phyloP scores from a whole-genome alignment of 2,888 invertebrate genomes.

The Petrolisthes manimaculis region DNA sequence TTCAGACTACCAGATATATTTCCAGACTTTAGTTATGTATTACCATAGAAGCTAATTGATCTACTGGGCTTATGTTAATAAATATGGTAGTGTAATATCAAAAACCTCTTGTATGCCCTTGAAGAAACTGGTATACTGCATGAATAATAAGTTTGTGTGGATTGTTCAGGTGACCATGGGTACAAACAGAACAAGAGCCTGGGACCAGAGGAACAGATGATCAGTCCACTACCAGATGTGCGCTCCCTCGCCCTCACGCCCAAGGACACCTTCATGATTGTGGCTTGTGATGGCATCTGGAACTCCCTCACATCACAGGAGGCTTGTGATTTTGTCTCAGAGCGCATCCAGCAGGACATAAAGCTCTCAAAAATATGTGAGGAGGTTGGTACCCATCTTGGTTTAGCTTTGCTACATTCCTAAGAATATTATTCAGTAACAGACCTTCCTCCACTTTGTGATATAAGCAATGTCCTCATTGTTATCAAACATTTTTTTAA shows the following conservation, averaged over 20 bases:
- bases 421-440: no score
- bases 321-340: slow-evolving; percentile 87
- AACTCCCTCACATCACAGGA: slow-evolving; percentile 97
- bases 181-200: slow-evolving; percentile 90
- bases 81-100: neutral
- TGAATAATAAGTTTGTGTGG: no score
- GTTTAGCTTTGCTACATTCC: no score
- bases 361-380: slow-evolving; percentile 91
- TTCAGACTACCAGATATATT: no score
- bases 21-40: no score
- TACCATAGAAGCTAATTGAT: no score
- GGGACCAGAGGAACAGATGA: slow-evolving; percentile 92
- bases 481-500: no score
- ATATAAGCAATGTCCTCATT: no score
- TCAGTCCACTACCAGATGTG: slow-evolving; percentile 93
- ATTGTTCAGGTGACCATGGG: slow-evolving; percentile 83
- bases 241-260: slow-evolving; percentile 82
- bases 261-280: slow-evolving; percentile 90
- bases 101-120: neutral
- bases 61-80: neutral
- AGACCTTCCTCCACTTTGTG: no score
- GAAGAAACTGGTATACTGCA: no score
- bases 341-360: slow-evolving; percentile 42
- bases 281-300: slow-evolving; percentile 98
- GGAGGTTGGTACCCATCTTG: slow-evolving; percentile 77